Evolutionary conservation across 2,113 vertebrate genomes (phyloP).

Genomic region (Salvelinus fontinalis): DNA sequence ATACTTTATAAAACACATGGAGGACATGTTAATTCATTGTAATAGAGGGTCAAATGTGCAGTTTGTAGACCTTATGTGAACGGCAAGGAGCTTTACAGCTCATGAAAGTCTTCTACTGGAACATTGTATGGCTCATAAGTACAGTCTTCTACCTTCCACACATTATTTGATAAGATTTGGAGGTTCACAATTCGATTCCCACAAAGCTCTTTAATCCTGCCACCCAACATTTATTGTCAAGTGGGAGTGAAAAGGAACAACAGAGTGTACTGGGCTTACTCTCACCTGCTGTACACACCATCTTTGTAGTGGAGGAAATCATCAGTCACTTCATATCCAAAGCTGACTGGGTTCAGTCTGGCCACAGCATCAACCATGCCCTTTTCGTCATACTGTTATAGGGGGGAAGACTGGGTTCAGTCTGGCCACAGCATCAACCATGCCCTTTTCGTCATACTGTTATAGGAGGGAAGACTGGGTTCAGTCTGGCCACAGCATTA

Average conservation of each 20-base stretch:
- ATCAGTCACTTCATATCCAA: constrained; percentile 79
- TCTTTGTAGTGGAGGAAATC: constrained; percentile 80
- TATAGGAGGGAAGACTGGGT: not conserved
- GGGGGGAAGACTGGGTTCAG: constrained; percentile 39
- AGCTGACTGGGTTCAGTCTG: constrained; percentile 84
- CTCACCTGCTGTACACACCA: constrained; percentile 84
- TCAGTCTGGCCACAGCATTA: constrained; percentile 82
- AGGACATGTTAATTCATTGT: not conserved
- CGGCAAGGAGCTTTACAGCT: no score
- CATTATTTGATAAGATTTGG: no score
- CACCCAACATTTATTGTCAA: no score
- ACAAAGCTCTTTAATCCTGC: no score
- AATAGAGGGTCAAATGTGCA: no score
- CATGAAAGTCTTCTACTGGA: no score
- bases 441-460: constrained; percentile 81
- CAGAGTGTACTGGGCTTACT: not conserved
- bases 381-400: constrained; percentile 78
- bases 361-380: constrained; percentile 85
- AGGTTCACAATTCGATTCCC: no score
- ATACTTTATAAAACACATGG: not conserved
- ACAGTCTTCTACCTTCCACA: no score
- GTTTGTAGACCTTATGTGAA: no score
- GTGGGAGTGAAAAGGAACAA: no score
- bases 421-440: constrained; percentile 84
- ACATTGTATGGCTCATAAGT: no score